Conservation (phyloP, 2,888 invertebrate genomes). For the Drosophila borborema region DNA sequence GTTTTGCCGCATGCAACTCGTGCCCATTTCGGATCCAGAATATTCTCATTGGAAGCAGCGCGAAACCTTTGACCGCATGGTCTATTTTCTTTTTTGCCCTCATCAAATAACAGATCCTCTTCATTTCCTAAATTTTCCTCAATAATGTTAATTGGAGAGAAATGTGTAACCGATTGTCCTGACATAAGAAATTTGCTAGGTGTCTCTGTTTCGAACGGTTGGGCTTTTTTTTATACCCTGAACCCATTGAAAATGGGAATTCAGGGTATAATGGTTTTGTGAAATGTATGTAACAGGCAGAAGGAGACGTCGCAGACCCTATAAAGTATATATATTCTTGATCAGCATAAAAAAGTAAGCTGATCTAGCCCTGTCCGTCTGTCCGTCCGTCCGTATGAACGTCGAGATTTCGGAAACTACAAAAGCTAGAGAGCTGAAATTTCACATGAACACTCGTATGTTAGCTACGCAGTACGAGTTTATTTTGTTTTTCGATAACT, state of each 20-base stretch:
- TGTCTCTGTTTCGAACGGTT: slow-evolving; percentile 91
- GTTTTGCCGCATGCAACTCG: slow-evolving; percentile 96
- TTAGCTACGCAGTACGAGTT: too few relatives aligned
- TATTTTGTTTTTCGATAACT: too few relatives aligned
- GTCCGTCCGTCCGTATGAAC: too few relatives aligned
- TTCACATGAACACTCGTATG: too few relatives aligned
- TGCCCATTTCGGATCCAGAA: slow-evolving; percentile 91
- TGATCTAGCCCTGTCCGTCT: too few relatives aligned
- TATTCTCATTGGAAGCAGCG: slow-evolving; percentile 39
- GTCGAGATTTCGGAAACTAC: too few relatives aligned
- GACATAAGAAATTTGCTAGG: slow-evolving; percentile 94
- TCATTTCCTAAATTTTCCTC: slow-evolving; percentile 89
- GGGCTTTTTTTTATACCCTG: slow-evolving; percentile 87
- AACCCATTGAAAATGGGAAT: too few relatives aligned
- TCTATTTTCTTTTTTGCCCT: slow-evolving; percentile 82
- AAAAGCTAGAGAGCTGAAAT: too few relatives aligned
- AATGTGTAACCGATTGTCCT: slow-evolving; percentile 89
- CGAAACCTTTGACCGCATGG: slow-evolving; percentile 56
- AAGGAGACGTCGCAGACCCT: too few relatives aligned
- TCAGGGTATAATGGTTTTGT: too few relatives aligned
- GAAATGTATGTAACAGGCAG: slow-evolving; percentile 82
- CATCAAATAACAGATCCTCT: slow-evolving; percentile 81
- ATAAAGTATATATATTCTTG: too few relatives aligned
- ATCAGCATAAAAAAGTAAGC: too few relatives aligned
- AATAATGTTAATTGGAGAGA: slow-evolving; percentile 95